Conservation (phyloP, 2,797 vertebrate genomes). For the Hybognathus amarus region DNA sequence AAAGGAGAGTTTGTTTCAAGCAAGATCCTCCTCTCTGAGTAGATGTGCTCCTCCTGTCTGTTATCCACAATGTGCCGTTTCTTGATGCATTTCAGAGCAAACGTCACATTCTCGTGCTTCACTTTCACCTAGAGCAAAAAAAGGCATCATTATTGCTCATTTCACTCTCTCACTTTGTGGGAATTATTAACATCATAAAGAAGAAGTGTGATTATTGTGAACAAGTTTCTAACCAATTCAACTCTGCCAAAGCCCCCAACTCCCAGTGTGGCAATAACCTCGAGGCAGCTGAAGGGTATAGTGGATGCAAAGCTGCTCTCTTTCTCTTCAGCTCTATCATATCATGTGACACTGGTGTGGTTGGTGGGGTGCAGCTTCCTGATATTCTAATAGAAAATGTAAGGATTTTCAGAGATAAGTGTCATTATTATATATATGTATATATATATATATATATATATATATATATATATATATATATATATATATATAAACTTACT, state of each 20-base stretch:
- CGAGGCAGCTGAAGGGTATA: constrained; percentile 86
- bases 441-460: background rate
- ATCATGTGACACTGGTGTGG: constrained; percentile 83
- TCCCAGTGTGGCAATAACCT: constrained; percentile 88
- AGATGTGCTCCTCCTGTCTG: constrained; percentile 91
- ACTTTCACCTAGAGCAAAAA: constrained; percentile 84
- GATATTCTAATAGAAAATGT: constrained; percentile 74
- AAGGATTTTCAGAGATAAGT: background rate
- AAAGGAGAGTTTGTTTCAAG: constrained; percentile 88
- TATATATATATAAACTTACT: constrained; percentile 69
- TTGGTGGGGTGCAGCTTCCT: constrained; percentile 76
- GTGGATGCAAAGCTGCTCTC: constrained; percentile 80
- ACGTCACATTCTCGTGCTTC: constrained; percentile 84
- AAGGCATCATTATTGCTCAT: background rate
- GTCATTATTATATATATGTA: background rate
- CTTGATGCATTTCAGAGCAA: constrained; percentile 93
- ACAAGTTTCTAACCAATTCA: constrained; percentile 84
- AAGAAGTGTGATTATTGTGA: background rate
- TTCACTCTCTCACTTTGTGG: background rate
- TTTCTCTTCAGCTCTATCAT: constrained; percentile 86
- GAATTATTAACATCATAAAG: background rate
- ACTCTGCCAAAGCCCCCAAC: constrained; percentile 95
- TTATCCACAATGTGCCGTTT: constrained; percentile 93
- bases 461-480: background rate
- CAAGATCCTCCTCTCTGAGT: constrained; percentile 91